Evolutionary conservation across 2,888 invertebrate genomes (phyloP), one percentile per base, ranked within the genome.

Genomic region (Agonopterix arenella): DNA sequence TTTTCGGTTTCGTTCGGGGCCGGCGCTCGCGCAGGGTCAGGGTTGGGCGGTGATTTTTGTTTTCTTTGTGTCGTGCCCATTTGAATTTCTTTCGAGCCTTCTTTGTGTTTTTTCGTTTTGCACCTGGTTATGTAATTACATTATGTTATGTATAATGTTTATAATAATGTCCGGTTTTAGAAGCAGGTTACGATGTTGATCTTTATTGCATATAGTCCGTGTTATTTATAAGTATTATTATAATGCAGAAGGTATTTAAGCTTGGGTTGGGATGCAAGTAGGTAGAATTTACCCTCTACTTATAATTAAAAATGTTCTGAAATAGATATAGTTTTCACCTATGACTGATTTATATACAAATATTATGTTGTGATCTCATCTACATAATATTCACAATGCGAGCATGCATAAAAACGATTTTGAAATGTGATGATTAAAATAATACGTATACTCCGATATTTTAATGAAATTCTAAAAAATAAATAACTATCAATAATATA

Each of bases 1-100:
- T 64, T 74, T 82, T 81, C 83, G 81, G 73, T 52, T 60, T 57
- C 58, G 62, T 66, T 73, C 73, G 70, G 57, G 59, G 66, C 59
- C 46, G 59, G 68, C 69, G 67, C 62, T 13, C 46, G 72, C 73
- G 73, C 76, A 72, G 61, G 70, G 68, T 70, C 73, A 72, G 67
- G 73, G 73, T 67, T 74, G 72, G 69, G 46, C 64, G 64, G 61
- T 59, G 68, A 64, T 72, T 72, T 67, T 57, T 63, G 13, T 66
- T 53, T 62, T 59, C 64, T 58, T 60, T 52, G 49, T 41, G 54
- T 42, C 45, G 40, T 46, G 36, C 11, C 40, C 28, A 16, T 42
- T 41, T n/a, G 48, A 36, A 52, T 44, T 55, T 55, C 50, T 18
- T 47, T 55, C 55, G 42, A 47, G 45, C 52, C 52, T 60, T 57